Conservation (phyloP, 2,888 invertebrate species). For the Cenopis cana region DNA sequence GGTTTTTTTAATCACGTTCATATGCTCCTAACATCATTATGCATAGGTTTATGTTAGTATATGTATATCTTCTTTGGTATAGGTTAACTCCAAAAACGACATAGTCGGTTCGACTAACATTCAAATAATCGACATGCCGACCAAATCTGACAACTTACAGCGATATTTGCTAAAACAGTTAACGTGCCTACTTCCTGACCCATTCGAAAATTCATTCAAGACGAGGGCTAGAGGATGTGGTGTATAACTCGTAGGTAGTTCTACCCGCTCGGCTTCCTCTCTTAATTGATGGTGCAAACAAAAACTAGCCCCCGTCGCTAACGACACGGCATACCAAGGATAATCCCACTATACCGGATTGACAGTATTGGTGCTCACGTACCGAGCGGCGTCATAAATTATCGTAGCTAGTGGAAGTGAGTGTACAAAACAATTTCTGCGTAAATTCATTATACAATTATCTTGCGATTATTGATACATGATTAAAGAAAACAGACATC, state of each 20-base stretch:
- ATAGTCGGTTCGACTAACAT: not conserved
- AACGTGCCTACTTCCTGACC: constrained; percentile 67
- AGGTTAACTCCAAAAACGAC: no score
- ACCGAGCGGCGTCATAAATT: constrained; percentile 1
- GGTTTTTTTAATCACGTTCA: no score
- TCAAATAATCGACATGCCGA: constrained; percentile 52
- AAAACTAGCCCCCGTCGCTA: constrained; percentile 65
- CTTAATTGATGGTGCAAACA: constrained; percentile 61
- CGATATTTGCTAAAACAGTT: constrained; percentile 64
- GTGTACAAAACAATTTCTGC: not conserved
- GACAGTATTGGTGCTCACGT: constrained; percentile 54
- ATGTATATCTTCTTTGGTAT: no score
- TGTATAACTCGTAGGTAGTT: constrained; percentile 44
- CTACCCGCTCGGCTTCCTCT: constrained; percentile 63
- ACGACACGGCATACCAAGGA: constrained; percentile 56
- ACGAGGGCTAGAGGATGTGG: constrained; percentile 52
- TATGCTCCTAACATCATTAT: no score
- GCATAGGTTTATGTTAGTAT: no score
- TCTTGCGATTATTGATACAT: not conserved
- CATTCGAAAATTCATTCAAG: constrained; percentile 63
- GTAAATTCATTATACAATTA: not conserved
- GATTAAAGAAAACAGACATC: not conserved
- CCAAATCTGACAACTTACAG: constrained; percentile 56
- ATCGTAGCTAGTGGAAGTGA: constrained; percentile 8
- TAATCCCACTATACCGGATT: constrained; percentile 48